Conservation (phyloP, 2,113 vertebrate species). For the Phylloscopus whistleri region DNA sequence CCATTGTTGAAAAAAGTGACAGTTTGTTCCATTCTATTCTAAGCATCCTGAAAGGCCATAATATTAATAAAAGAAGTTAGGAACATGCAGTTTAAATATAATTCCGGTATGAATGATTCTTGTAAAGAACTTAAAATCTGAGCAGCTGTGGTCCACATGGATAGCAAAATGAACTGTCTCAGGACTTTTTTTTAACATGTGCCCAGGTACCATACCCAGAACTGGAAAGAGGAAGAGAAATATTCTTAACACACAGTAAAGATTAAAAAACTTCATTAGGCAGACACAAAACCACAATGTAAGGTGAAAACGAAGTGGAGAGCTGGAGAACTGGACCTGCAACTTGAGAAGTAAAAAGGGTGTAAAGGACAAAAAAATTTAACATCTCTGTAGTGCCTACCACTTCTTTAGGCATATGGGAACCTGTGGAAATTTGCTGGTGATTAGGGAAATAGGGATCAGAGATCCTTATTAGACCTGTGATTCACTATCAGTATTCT, state of each 20-base stretch:
- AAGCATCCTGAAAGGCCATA: neutral
- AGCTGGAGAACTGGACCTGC: neutral
- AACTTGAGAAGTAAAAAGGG: neutral
- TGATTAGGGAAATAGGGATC: neutral
- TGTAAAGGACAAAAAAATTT: neutral
- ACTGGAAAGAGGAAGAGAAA: neutral
- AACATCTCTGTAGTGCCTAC: neutral
- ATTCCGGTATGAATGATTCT: neutral
- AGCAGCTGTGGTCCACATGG: neutral
- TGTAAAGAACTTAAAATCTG: neutral
- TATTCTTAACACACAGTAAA: neutral
- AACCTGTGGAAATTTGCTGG: neutral
- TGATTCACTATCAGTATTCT: neutral
- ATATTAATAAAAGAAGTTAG: neutral
- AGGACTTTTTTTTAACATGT: neutral
- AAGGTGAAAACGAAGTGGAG: neutral
- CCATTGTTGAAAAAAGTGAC: neutral
- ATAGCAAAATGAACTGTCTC: neutral
- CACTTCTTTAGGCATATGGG: neutral
- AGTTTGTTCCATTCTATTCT: neutral
- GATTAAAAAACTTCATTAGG: neutral
- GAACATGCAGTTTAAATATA: neutral
- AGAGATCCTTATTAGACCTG: neutral
- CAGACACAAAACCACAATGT: neutral
- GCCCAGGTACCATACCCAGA: neutral